Base-by-base conservation (phyloP, 2,797 vertebrate genomes). In the Mormyrops attenuatus region DNA sequence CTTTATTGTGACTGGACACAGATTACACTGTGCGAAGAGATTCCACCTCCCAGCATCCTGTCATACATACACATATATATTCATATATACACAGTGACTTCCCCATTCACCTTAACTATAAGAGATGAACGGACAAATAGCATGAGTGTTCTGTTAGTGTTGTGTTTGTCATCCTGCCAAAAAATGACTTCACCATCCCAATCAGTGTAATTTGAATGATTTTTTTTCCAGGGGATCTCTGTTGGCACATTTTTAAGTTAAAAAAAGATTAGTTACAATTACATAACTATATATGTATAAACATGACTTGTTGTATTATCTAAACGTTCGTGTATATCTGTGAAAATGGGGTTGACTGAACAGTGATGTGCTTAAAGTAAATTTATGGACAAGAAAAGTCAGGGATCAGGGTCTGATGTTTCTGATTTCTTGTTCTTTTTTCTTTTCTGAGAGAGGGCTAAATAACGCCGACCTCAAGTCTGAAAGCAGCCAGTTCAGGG, bases 1-100 rank as follows among this genome's bases (percentile, higher is more conserved):
- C 92, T 95, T 96, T 96, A 95, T 95, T 95, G 92, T 94, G 94
- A 95, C 92, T 91, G 91, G 94, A 93, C 94, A 95, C 94, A 94
- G 92, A 95, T 93, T 92, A 94, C 93, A 95, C 93, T 93, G 87
- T 89, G 92, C 90, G 88, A 92, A 90, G 88, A 52, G 87, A 89
- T 41, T 89, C 92, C 92, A 93, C 93, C 38, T 89, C 89, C 82
- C 89, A 57, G 53, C 84, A 66, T 26, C 52, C 77, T 47, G 73
- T 89, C 41, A 50, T 50, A 80, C 82, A 85, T 85, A 87, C 52
- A 87, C 47, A 87, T 34, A 87, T 87, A 87, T 87, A 87, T 87
- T 30, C 52, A 87, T 53, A 53, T 87, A 87, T 55, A 52, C 52
- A 87, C 52, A 87, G 85, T 87, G 50, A 53, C 85, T 87, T 38